Conservation (phyloP, 2,113 vertebrate species). For the Rousettus leschenaultii region DNA sequence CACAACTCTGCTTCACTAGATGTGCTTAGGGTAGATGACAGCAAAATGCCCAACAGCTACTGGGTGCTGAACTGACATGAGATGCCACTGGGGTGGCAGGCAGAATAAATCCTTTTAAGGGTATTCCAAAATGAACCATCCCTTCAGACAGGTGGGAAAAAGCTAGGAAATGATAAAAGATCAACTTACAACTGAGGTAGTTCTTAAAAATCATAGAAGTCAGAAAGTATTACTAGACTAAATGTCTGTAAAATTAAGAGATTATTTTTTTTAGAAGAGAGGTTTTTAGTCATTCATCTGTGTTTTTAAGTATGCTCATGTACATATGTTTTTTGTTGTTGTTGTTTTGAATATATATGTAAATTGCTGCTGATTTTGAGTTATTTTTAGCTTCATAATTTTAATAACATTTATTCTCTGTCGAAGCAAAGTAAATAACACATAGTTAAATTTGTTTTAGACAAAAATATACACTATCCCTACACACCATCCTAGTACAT, state of each 20-base stretch:
- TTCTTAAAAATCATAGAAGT: not conserved
- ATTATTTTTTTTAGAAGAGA: not conserved
- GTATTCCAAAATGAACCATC: not conserved
- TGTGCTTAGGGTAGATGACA: not conserved
- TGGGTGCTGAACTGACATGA: not conserved
- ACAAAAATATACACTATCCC: not conserved
- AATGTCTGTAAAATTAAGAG: not conserved
- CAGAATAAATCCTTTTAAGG: constrained; percentile 7
- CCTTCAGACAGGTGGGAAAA: not conserved
- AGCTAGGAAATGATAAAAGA: not conserved
- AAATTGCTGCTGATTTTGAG: not conserved
- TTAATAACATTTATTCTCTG: not conserved
- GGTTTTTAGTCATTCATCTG: not conserved
- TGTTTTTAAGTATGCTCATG: not conserved
- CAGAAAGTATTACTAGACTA: not conserved
- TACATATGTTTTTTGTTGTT: too few relatives aligned
- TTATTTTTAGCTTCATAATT: not conserved
- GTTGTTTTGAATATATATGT: not conserved
- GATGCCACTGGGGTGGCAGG: not conserved
- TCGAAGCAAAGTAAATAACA: not conserved
- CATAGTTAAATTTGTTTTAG: constrained; percentile 40
- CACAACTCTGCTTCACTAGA: not conserved
- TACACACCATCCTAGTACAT: not conserved
- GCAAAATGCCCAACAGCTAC: constrained; percentile 39
- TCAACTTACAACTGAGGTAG: not conserved